Evolutionary conservation across 37 sponge, comb jelly and placozoan genomes (phyloP).

Genomic region (Spongilla lacustris): DNA sequence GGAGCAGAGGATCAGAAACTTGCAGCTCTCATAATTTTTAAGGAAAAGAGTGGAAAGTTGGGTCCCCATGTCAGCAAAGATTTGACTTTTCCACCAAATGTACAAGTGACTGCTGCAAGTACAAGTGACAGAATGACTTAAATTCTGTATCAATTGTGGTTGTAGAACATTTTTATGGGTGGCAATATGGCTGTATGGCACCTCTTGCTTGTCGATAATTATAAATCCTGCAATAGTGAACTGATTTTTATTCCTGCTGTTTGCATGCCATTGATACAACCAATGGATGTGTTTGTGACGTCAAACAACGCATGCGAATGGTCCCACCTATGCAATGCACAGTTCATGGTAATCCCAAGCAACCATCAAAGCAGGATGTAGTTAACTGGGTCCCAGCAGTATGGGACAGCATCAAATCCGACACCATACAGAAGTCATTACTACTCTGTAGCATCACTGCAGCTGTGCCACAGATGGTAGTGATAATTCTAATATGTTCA

Average conservation of each 20-base stretch:
- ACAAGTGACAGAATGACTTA: constrained; percentile 21
- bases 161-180: neutral
- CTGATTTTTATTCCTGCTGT: constrained; percentile 38
- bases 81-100: constrained; percentile 15
- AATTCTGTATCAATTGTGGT: neutral
- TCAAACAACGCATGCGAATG: constrained; percentile 9
- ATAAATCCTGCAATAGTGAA: constrained; percentile 25
- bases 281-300: constrained; percentile 25
- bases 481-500: neutral
- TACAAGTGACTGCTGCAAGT: constrained; percentile 10
- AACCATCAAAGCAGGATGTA: constrained; percentile 22
- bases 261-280: constrained; percentile 40
- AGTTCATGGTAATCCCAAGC: constrained; percentile 16
- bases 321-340: neutral
- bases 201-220: constrained; percentile 10
- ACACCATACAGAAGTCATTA: neutral
- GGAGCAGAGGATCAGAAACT: too few species aligned
- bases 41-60: too few species aligned
- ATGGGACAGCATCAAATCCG: neutral
- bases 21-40: too few species aligned
- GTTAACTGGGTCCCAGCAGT: constrained; percentile 25
- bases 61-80: too few species aligned
- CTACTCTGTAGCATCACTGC: constrained; percentile 11
- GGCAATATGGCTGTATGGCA: neutral
- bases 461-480: constrained; percentile 16